Conservation (phyloP, 2,888 invertebrate genomes). For the Thera britannica region DNA sequence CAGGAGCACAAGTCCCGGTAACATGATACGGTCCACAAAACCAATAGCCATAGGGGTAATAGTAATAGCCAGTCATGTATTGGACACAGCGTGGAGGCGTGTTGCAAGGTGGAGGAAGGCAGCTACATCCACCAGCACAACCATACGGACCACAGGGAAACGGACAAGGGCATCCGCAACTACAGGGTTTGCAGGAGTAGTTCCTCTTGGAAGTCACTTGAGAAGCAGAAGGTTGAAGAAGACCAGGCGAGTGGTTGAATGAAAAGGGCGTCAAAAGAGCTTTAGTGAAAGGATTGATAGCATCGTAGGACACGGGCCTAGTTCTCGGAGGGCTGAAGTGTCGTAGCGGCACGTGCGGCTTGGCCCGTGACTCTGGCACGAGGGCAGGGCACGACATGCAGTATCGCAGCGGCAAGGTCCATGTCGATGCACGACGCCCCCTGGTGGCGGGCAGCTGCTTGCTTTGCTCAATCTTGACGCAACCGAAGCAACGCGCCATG, state of each 20-base stretch:
- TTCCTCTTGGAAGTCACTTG: constrained; percentile 38
- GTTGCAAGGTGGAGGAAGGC: constrained; percentile 69
- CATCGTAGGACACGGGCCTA: constrained; percentile 37
- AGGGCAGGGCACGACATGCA: constrained; percentile 60
- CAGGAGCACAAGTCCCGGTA: constrained; percentile 56
- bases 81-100: constrained; percentile 65
- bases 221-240: constrained; percentile 26
- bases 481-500: constrained; percentile 46
- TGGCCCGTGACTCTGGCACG: constrained; percentile 40
- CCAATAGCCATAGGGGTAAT: constrained; percentile 75
- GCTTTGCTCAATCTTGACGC: constrained; percentile 49
- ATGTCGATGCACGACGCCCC: constrained; percentile 37
- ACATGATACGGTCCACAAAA: constrained; percentile 75
- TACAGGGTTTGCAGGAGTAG: constrained; percentile 44
- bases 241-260: constrained; percentile 13
- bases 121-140: constrained; percentile 52
- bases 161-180: constrained; percentile 49
- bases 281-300: constrained; percentile 9
- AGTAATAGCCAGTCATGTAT: constrained; percentile 74
- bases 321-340: constrained; percentile 47
- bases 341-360: constrained; percentile 35
- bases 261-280: constrained; percentile 16
- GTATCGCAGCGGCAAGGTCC: constrained; percentile 44
- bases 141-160: constrained; percentile 42
- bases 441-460: constrained; percentile 46